Evolutionary conservation across 2,797 vertebrate species (phyloP), one percentile per base, ranked within the genome.

Genomic region (Gymnothorax reevesii): DNA sequence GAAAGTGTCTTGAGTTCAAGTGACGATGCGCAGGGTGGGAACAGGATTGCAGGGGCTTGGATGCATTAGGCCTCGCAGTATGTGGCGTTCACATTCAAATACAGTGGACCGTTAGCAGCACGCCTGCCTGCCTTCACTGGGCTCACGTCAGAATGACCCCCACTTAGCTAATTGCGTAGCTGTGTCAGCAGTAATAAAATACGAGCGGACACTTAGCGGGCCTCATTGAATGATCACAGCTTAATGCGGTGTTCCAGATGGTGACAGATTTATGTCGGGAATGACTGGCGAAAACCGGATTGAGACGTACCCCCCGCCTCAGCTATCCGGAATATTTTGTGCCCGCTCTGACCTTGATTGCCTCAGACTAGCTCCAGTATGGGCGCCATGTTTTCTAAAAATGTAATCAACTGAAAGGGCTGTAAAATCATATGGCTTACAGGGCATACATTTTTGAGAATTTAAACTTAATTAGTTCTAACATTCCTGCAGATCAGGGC

Each of bases 161-260:
- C 77, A 80, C 77, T 80, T 80, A 80, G 77, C 77, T 80, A 55
- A 80, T 80, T 80, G 77, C 77, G 8, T 55, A 22, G 77, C 49
- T 55, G 77, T 55, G 77, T 80, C 77, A 54, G 77, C 77, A 80
- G 77, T 54, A 80, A 55, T 55, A 80, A 80, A 80, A 80, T 22
- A 49, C 20, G 15, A 55, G 55, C 49, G 77, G 77, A 42, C 77
- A 80, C 77, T 80, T 55, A 80, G 77, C 77, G 52, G 77, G 52
- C 77, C 77, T 55, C 20, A 52, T 17, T 3, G 77, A 80, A 55
- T 52, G 22, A 80, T 80, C 77, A 55, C 7, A 20, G 52, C 77
- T 55, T 55, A 80, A 55, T 80, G 77, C 77, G 7, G 17, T 2
- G 49, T 52, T 55, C 77, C 77, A 80, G 77, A 80, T 80, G 77